Evolutionary conservation across 2,888 invertebrate species (phyloP).

Genomic region (Operophtera brumata): DNA sequence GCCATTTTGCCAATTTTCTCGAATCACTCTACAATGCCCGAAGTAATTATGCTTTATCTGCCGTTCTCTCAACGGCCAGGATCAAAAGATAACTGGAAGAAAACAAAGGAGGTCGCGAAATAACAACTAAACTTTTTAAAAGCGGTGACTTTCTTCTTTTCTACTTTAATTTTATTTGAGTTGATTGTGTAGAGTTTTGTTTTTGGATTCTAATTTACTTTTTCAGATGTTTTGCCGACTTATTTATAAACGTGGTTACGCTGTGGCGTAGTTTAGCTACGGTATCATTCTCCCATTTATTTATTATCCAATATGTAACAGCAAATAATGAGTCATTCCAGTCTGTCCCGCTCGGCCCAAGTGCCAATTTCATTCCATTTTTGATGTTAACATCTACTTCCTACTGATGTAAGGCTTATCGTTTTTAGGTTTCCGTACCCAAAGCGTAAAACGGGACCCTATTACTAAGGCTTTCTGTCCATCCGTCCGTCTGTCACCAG

Average conservation of each 20-base stretch:
- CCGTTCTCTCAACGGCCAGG: slow-evolving; percentile 26
- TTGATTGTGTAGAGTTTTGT: slow-evolving; percentile 10
- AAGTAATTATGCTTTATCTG: slow-evolving; percentile 38
- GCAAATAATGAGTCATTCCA: too few species aligned
- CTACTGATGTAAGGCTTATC: too few species aligned
- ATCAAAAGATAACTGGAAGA: slow-evolving; percentile 23
- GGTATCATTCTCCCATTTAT: too few species aligned
- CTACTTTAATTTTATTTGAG: slow-evolving; percentile 17
- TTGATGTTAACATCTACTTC: too few species aligned
- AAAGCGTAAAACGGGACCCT: too few species aligned
- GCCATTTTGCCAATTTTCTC: slow-evolving; percentile 8
- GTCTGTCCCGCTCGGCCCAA: too few species aligned
- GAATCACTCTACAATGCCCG: slow-evolving; percentile 26
- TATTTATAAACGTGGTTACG: not conserved
- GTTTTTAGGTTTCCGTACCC: too few species aligned
- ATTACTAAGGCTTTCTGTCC: too few species aligned
- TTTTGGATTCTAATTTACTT: not conserved
- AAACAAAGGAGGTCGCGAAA: slow-evolving; percentile 18
- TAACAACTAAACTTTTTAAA: slow-evolving; percentile 29
- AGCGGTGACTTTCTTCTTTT: slow-evolving; percentile 12
- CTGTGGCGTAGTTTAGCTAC: too few species aligned
- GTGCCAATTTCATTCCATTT: too few species aligned
- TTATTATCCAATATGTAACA: too few species aligned
- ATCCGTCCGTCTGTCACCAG: too few species aligned
- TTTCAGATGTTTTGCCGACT: not conserved